Evolutionary conservation across 2,797 vertebrate species (phyloP).

Genomic region (Enteromius treurensis): DNA sequence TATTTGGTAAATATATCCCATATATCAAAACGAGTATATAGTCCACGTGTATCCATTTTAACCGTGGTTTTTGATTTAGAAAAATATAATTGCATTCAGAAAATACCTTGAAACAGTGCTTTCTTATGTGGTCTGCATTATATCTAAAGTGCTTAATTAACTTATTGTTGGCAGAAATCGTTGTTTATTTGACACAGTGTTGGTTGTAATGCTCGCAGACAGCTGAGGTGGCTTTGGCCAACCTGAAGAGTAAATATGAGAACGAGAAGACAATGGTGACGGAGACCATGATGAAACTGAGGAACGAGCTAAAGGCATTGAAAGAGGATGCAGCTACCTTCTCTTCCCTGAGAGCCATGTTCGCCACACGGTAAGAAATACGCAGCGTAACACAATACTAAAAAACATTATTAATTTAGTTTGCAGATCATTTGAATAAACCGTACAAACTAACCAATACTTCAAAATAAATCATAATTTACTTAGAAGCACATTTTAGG

Average conservation of each 20-base stretch:
- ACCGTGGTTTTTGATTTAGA: not conserved
- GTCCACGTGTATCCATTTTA: not conserved
- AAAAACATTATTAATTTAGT: not conserved
- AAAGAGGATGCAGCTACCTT: slow-evolving; percentile 98
- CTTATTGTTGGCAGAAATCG: not conserved
- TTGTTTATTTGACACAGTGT: slow-evolving; percentile 4
- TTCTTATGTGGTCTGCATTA: not conserved
- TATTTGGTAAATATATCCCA: slow-evolving; percentile 8
- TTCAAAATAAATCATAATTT: not conserved
- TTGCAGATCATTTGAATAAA: not conserved
- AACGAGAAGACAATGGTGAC: slow-evolving; percentile 96
- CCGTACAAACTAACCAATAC: not conserved
- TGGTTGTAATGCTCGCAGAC: slow-evolving; percentile 75
- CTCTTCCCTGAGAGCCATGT: slow-evolving; percentile 96
- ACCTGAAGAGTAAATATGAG: slow-evolving; percentile 97
- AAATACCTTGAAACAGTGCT: not conserved
- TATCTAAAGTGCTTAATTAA: not conserved
- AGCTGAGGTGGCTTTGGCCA: slow-evolving; percentile 91
- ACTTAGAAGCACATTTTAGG: not conserved
- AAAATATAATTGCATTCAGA: not conserved
- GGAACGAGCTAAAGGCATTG: slow-evolving; percentile 95
- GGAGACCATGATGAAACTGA: slow-evolving; percentile 93
- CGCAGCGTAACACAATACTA: not conserved
- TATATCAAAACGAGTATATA: slow-evolving; percentile 26
- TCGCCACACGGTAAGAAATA: slow-evolving; percentile 88